Conservation (phyloP, 2,888 invertebrate species). For the Villa cingulata region DNA sequence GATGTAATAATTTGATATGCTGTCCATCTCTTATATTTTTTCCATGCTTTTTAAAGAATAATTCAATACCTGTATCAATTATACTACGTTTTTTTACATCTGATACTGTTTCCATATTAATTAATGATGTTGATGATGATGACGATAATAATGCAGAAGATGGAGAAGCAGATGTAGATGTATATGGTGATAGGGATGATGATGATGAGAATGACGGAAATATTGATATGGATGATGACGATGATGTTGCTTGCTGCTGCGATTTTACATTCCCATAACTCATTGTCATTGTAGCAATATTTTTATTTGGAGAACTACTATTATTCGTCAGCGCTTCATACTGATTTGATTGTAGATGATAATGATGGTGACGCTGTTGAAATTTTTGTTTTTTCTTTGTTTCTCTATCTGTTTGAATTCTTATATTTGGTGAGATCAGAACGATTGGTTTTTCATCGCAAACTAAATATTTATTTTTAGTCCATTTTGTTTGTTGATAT, state of each 20-base stretch:
- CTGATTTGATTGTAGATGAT: not conserved
- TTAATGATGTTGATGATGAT: not conserved
- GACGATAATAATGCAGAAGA: too few species aligned
- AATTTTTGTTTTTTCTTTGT: constrained; percentile 4
- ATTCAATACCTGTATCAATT: constrained; percentile 17
- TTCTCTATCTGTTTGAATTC: constrained; percentile 16
- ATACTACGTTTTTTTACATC: constrained; percentile 6
- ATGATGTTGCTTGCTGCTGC: not conserved
- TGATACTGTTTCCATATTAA: not conserved
- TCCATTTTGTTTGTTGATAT: too few species aligned
- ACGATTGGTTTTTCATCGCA: constrained; percentile 16
- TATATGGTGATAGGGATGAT: too few species aligned
- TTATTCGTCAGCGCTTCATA: not conserved
- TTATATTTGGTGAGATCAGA: constrained; percentile 16
- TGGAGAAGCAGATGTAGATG: not conserved
- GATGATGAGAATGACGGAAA: not conserved
- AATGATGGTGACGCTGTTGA: not conserved
- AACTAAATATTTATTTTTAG: constrained; percentile 12
- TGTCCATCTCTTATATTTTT: constrained; percentile 14
- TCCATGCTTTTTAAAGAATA: constrained; percentile 17
- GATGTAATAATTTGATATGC: constrained; percentile 3
- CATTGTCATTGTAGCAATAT: too few species aligned
- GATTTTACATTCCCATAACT: too few species aligned
- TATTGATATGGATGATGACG: too few species aligned
- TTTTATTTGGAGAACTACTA: not conserved